Percentiles rank a stretch among this genome's conserved stretches.
These are phyloP conservation scores for Choloepus hoffmanni DNA, from an alignment of 2,113 vertebrate species.

Conservation along the genomic window DNA sequence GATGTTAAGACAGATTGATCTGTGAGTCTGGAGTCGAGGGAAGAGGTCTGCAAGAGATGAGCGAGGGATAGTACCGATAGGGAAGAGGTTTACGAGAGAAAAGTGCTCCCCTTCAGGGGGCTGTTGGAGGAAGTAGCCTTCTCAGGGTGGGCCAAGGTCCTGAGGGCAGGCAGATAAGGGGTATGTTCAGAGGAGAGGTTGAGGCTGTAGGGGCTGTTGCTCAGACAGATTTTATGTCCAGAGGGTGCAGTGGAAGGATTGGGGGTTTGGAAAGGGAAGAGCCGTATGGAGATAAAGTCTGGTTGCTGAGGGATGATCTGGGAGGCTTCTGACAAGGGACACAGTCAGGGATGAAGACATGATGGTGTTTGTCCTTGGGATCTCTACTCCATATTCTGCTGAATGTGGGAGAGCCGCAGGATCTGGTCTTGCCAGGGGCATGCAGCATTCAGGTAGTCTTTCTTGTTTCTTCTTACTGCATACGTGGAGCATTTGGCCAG, in stretches of 20 bases:
- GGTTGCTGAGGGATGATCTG: neutral
- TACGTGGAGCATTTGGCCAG: neutral
- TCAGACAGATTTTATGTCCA: neutral
- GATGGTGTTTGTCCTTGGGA: neutral
- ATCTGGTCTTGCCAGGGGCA: neutral
- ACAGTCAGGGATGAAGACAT: neutral
- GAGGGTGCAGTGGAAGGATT: neutral
- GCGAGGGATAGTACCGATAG: neutral
- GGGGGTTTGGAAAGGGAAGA: neutral
- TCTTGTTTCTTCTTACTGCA: neutral
- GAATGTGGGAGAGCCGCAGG: neutral
- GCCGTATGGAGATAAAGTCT: neutral
- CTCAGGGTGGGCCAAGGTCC: neutral
- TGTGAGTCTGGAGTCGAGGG: neutral
- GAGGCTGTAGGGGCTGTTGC: neutral
- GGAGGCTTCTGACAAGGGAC: neutral
- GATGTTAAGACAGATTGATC: neutral
- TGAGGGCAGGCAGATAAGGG: neutral
- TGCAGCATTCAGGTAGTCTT: neutral
- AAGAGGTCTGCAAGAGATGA: neutral
- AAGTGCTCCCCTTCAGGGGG: neutral
- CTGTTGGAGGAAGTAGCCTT: neutral
- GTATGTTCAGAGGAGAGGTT: neutral
- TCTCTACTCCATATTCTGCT: neutral
- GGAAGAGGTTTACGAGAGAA: neutral